Evolutionary conservation across 2,113 vertebrate genomes (phyloP), one percentile per base, ranked within the genome.

Genomic region (Podilymbus podiceps): DNA sequence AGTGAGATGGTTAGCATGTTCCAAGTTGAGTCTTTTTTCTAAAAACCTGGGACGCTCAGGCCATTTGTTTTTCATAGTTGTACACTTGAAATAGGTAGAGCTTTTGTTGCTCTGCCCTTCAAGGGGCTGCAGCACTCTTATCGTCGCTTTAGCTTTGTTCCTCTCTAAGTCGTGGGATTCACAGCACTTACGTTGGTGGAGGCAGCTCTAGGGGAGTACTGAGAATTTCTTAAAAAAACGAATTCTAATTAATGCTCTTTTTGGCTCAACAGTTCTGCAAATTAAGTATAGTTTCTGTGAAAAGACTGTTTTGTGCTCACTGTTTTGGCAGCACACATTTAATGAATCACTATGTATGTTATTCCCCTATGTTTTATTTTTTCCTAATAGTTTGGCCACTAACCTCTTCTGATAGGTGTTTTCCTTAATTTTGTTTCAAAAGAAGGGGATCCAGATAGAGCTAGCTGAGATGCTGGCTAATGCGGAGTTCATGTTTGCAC

Each of bases 361-460:
- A 47, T 88, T 73, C 55, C 21, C 6, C 23, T 1, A 3, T 23
- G 19, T 46, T 52, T 79, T 77, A 15, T 59, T 81, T 94, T 69
- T 85, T 78, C 30, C 33, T 24, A 9, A 5, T 40, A 64, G 49
- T 78, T 94, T 85, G 67, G 40, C 24, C 69, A 27, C 44, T 87
- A 62, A 56, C 40, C 44, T 95, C 82, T 94, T 82, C 66, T 85
- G 49, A 11, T 73, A 35, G 21, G n/a, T 72, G 27, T 74, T 88
- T 68, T 86, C 68, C 62, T 84, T 89, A 40, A 60, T 86, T 92
- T 60, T 50, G 3, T 90, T 88, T 91, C 63, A 49, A 25, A 93
- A 69, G 74, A 68, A 83, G 18, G 72, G 68, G 84, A 83, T 46
- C 56, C 59, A 42, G 35, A n/a, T 68, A 82, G 76, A 88, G 64